phyloP scores from a whole-genome alignment of 2,797 vertebrate genomes.

The Pelodytes ibericus region DNA sequence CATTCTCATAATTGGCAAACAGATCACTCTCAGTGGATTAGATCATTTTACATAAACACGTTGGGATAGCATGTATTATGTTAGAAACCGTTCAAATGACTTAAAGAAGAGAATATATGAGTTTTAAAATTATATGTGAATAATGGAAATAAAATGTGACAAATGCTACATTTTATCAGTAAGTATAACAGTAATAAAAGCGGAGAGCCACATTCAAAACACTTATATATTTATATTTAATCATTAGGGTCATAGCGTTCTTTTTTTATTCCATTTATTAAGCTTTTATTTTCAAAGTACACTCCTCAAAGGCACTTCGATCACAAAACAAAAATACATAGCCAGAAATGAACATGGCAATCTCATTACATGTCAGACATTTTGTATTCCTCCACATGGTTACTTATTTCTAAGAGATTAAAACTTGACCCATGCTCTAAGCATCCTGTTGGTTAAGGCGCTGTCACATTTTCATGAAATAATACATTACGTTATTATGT shows the following conservation, averaged over 20 bases:
- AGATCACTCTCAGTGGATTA: too few relatives aligned
- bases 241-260: slow-evolving; percentile 37
- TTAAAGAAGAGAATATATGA: too few relatives aligned
- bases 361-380: slow-evolving; percentile 45
- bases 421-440: slow-evolving; percentile 37
- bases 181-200: background rate
- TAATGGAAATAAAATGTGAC: background rate
- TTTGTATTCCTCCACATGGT: slow-evolving; percentile 16
- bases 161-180: background rate
- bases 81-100: too few relatives aligned
- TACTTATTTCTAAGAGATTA: slow-evolving; percentile 24
- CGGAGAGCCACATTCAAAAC: slow-evolving; percentile 6
- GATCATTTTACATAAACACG: too few relatives aligned
- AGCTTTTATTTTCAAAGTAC: slow-evolving; percentile 57
- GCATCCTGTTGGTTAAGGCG: slow-evolving; percentile 40
- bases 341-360: slow-evolving; percentile 51
- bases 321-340: slow-evolving; percentile 58
- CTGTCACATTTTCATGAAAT: slow-evolving; percentile 43
- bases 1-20: too few relatives aligned
- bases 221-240: slow-evolving; percentile 28
- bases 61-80: too few relatives aligned
- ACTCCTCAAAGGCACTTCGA: slow-evolving; percentile 57
- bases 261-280: slow-evolving; percentile 49
- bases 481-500: slow-evolving; percentile 39
- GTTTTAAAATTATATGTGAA: too few relatives aligned